Evolutionary conservation across 1,140 invertebrate species (phyloP).

Genomic region (Hyphantria cunea): DNA sequence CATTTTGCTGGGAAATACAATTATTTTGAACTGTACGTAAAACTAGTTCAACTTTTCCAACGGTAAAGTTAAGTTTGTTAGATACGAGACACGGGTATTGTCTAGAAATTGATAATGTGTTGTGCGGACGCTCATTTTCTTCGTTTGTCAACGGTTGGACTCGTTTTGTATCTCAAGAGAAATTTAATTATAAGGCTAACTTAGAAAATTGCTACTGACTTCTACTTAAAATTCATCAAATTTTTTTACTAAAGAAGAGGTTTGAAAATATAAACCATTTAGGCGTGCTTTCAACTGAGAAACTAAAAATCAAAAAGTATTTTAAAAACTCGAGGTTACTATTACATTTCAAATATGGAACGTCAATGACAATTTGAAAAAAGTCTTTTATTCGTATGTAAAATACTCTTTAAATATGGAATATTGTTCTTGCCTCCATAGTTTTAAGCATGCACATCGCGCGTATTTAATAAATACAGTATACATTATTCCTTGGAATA

Average conservation of each 20-base stretch:
- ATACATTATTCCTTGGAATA: conserved; percentile 1
- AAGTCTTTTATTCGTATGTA: no score
- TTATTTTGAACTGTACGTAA: conserved; percentile 11
- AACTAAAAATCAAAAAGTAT: no score
- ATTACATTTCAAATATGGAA: no score
- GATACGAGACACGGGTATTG: conserved; percentile 42
- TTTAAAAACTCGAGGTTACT: no score
- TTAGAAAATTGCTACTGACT: conserved; percentile 16
- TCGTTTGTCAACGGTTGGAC: conserved; percentile 22
- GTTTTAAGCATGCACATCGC: background rate
- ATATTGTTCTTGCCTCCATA: no score
- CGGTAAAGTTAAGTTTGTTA: conserved; percentile 28
- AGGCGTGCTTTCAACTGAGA: no score
- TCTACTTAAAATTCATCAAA: background rate
- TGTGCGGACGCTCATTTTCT: conserved; percentile 40
- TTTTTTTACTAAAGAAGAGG: no score
- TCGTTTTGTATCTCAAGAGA: conserved; percentile 46
- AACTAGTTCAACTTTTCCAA: conserved; percentile 12
- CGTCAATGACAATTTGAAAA: no score
- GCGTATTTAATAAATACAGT: background rate
- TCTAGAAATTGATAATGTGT: conserved; percentile 62
- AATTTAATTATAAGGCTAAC: conserved; percentile 40
- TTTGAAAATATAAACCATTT: no score
- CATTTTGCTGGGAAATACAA: conserved; percentile 24
- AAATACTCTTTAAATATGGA: no score